phyloP scores from a whole-genome alignment of 2,797 vertebrate species.

The Sylvia borin region DNA sequence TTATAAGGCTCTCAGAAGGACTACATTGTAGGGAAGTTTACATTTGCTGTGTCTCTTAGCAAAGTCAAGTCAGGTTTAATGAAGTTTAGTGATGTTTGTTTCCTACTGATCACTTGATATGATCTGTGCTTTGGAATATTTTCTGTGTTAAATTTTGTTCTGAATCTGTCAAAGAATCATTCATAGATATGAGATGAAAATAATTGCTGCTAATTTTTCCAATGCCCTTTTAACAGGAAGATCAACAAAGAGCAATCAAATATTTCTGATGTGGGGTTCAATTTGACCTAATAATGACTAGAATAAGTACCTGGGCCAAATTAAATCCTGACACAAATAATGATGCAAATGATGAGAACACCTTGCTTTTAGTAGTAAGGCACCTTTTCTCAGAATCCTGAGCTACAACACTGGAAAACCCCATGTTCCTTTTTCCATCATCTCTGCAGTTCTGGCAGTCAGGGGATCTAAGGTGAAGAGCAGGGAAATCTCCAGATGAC shows the following conservation, averaged over 20 bases:
- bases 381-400: not conserved
- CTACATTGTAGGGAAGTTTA: not conserved
- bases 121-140: not conserved
- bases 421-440: fast-evolving
- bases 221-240: not conserved
- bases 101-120: not conserved
- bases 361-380: not conserved
- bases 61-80: not conserved
- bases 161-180: not conserved
- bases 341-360: not conserved
- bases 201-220: not conserved
- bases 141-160: not conserved
- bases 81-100: not conserved
- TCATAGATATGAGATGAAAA: not conserved
- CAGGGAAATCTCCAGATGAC: not conserved
- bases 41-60: not conserved
- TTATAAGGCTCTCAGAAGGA: not conserved
- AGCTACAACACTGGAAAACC: not conserved
- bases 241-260: not conserved
- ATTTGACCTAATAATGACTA: not conserved
- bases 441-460: not conserved
- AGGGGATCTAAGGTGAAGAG: not conserved
- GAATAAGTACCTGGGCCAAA: not conserved
- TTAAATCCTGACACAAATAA: not conserved
- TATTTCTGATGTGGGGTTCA: not conserved